These are phyloP conservation scores for Salpingus planirostris DNA, from an alignment of 2,888 invertebrate genomes.

Conservation along the genomic window DNA sequence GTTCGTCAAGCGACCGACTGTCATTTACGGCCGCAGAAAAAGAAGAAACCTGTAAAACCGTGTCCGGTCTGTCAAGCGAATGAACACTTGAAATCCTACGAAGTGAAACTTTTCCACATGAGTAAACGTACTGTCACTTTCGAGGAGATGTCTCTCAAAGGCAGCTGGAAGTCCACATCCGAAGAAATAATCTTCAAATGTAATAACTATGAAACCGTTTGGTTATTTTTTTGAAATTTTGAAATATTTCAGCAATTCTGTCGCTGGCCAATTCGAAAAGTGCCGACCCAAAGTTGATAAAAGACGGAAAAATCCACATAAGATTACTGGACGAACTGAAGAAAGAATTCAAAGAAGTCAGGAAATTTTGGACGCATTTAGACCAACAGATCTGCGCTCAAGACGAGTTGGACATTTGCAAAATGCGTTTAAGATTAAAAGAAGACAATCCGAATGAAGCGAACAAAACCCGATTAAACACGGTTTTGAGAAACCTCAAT, in stretches of 20 bases:
- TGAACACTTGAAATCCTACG: constrained; percentile 42
- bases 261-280: constrained; percentile 38
- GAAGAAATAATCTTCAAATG: constrained; percentile 51
- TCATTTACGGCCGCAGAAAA: constrained; percentile 43
- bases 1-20: constrained; percentile 48
- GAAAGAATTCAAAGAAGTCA: constrained; percentile 51
- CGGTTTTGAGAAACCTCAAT: constrained; percentile 31
- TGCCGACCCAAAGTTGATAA: constrained; percentile 30
- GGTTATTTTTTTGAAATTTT: constrained; percentile 1
- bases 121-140: constrained; percentile 39
- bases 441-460: constrained; percentile 30
- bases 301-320: constrained; percentile 47
- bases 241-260: constrained; percentile 36
- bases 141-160: constrained; percentile 45
- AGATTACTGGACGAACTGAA: constrained; percentile 52
- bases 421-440: constrained; percentile 48
- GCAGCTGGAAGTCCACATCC: constrained; percentile 54
- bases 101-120: constrained; percentile 50
- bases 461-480: too few species aligned
- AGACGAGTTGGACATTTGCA: constrained; percentile 68
- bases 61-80: constrained; percentile 44
- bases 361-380: constrained; percentile 39
- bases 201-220: constrained; percentile 21
- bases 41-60: constrained; percentile 22
- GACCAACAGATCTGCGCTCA: constrained; percentile 46